Percentiles rank a stretch among this genome's conserved stretches.
phyloP scores from a whole-genome alignment of 2,797 vertebrate species.

The Thripadectes ignobilis region DNA sequence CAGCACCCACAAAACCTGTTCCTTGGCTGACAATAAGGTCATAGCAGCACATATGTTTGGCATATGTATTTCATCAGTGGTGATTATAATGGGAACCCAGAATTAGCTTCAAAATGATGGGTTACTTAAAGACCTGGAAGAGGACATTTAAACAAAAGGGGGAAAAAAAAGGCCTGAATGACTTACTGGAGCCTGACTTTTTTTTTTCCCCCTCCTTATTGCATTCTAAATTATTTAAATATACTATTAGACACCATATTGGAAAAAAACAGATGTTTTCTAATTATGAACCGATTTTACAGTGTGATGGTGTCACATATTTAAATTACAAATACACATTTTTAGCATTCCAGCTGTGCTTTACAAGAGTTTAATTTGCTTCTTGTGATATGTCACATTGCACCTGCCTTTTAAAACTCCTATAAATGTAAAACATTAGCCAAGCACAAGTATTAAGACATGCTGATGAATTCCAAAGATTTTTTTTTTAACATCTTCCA shows the following conservation, averaged over 20 bases:
- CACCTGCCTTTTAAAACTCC: constrained; percentile 85
- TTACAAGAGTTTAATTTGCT: constrained; percentile 85
- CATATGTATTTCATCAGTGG: constrained; percentile 74
- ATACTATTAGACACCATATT: constrained; percentile 82
- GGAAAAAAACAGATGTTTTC: constrained; percentile 84
- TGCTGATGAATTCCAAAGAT: constrained; percentile 76
- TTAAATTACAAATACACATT: constrained; percentile 86
- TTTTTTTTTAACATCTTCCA: constrained; percentile 63
- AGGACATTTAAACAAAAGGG: constrained; percentile 64
- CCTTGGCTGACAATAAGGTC: constrained; percentile 73
- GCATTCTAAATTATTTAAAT: constrained; percentile 85
- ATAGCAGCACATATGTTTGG: constrained; percentile 72
- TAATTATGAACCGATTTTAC: constrained; percentile 86
- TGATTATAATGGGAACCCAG: constrained; percentile 69
- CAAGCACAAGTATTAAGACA: constrained; percentile 78
- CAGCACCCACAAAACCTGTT: constrained; percentile 52
- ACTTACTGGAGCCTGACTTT: constrained; percentile 66
- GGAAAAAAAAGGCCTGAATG: constrained; percentile 64
- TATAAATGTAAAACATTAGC: constrained; percentile 83
- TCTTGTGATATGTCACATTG: constrained; percentile 84
- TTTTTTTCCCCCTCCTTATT: constrained; percentile 34
- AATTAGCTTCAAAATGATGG: constrained; percentile 72
- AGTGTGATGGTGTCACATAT: constrained; percentile 84
- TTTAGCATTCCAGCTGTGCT: constrained; percentile 87
- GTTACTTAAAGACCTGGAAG: constrained; percentile 51